Conservation (phyloP, 2,797 vertebrate species). For the Xiphophorus birchmanni region DNA sequence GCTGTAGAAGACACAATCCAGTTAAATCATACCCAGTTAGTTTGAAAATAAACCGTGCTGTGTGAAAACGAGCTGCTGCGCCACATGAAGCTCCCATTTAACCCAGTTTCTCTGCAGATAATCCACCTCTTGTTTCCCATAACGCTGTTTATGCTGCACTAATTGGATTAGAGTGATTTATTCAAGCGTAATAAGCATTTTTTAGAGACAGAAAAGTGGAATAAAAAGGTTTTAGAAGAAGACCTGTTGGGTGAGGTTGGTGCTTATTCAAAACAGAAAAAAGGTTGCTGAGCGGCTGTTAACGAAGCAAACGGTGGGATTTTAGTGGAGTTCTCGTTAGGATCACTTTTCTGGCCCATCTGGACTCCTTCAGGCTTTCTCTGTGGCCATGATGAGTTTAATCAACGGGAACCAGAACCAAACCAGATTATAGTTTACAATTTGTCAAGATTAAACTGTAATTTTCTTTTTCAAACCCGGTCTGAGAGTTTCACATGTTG, state of each 20-base stretch:
- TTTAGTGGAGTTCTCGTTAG: neutral
- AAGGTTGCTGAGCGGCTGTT: neutral
- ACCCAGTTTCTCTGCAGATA: constrained; percentile 10
- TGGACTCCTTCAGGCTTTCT: neutral
- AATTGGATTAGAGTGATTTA: constrained; percentile 20
- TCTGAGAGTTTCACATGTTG: no score
- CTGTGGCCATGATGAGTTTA: neutral
- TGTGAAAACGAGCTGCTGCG: constrained; percentile 3
- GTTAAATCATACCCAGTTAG: constrained; percentile 1
- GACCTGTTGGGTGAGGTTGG: neutral
- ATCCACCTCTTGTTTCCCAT: constrained; percentile 6
- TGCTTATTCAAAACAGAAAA: neutral
- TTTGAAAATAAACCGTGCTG: neutral
- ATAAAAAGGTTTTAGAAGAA: neutral
- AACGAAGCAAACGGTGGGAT: neutral
- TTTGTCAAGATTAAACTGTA: neutral
- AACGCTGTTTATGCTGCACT: constrained; percentile 20
- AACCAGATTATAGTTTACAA: neutral
- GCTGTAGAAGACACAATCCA: neutral
- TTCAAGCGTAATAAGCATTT: neutral
- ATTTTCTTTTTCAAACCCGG: neutral
- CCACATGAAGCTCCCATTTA: constrained; percentile 5
- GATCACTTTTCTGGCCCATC: neutral
- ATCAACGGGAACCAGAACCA: neutral
- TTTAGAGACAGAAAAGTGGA: neutral